Percentiles rank a stretch among this genome's conserved stretches.
These are phyloP conservation scores for Lithophane semibrunnea DNA, from an alignment of 2,888 invertebrate genomes.

Conservation along the genomic window DNA sequence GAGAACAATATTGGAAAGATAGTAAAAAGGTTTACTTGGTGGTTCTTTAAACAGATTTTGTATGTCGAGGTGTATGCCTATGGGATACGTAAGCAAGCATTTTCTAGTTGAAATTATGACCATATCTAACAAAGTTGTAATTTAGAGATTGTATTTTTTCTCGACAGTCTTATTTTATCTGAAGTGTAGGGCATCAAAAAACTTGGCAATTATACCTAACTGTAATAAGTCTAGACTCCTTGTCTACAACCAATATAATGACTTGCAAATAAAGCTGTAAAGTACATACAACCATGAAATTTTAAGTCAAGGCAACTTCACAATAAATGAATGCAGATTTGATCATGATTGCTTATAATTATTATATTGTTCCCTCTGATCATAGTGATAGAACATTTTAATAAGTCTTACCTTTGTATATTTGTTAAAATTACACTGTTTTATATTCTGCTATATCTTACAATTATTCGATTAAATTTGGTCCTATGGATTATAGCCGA, in stretches of 20 bases:
- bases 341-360: slow-evolving; percentile 64
- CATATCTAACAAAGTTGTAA: background rate
- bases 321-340: slow-evolving; percentile 65
- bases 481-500: background rate
- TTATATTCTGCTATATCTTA: background rate
- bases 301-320: slow-evolving; percentile 55
- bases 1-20: slow-evolving; percentile 55
- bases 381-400: slow-evolving; percentile 34
- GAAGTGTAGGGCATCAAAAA: slow-evolving; percentile 23
- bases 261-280: slow-evolving; percentile 60
- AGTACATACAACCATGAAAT: slow-evolving; percentile 58
- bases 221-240: slow-evolving; percentile 42
- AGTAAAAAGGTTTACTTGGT: slow-evolving; percentile 43
- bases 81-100: background rate
- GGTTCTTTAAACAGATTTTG: slow-evolving; percentile 38
- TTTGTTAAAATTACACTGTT: background rate
- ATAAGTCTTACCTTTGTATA: slow-evolving; percentile 24
- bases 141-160: background rate
- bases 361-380: slow-evolving; percentile 51
- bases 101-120: background rate
- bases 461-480: background rate
- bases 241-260: slow-evolving; percentile 39
- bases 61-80: slow-evolving; percentile 11
- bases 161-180: background rate
- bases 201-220: slow-evolving; percentile 25